Percentiles rank a stretch among this genome's conserved stretches.
phyloP scores from a whole-genome alignment of 2,113 vertebrate species.

The Proteles cristata region DNA sequence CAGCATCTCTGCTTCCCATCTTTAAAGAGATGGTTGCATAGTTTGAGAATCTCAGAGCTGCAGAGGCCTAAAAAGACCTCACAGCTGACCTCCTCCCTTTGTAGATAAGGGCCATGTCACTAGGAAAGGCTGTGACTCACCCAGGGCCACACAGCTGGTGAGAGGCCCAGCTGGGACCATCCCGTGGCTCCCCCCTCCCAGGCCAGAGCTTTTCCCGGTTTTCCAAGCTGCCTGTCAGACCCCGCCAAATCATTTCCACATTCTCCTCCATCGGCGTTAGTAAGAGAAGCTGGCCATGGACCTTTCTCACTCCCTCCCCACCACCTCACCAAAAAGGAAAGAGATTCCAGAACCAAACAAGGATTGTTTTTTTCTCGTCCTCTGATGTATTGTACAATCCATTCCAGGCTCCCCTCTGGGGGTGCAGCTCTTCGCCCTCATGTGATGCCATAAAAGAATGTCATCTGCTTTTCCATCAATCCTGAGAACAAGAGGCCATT shows the following conservation, averaged over 20 bases:
- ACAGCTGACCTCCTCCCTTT: neutral
- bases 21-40: constrained; percentile 51
- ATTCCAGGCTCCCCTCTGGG: neutral
- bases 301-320: neutral
- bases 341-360: neutral
- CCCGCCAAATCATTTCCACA: constrained; percentile 11
- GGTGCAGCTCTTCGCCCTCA: neutral
- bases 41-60: neutral
- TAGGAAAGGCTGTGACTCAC: neutral
- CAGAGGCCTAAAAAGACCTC: neutral
- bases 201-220: neutral
- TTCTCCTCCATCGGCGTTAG: neutral
- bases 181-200: neutral
- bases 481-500: neutral
- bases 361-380: neutral
- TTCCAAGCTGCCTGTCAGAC: neutral
- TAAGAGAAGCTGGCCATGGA: neutral
- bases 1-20: constrained; percentile 54
- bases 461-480: neutral
- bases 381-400: neutral
- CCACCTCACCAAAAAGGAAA: neutral
- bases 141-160: neutral
- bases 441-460: neutral
- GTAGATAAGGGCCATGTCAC: neutral
- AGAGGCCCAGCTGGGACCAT: neutral